These are phyloP conservation scores for Parnassius apollo DNA, from an alignment of 2,888 invertebrate genomes.

Conservation along the genomic window DNA sequence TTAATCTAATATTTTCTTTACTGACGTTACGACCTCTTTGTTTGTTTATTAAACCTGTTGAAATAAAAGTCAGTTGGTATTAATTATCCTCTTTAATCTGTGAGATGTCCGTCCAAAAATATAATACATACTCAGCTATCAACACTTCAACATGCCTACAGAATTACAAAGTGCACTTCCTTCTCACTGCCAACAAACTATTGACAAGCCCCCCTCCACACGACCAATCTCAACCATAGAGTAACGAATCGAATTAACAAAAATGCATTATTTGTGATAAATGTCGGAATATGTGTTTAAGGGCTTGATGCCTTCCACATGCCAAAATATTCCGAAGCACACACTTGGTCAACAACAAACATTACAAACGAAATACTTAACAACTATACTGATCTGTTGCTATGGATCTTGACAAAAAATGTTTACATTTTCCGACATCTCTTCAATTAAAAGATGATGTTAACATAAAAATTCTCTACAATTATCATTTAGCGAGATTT, in stretches of 20 bases:
- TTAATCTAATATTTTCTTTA: constrained; percentile 4
- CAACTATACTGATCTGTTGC: constrained; percentile 9
- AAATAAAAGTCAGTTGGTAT: constrained; percentile 38
- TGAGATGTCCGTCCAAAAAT: constrained; percentile 75
- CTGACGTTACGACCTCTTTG: constrained; percentile 19
- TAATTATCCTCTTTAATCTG: constrained; percentile 64
- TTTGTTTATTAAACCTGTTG: constrained; percentile 26
- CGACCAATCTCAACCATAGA: background rate
- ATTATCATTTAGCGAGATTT: background rate
- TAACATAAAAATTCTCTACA: background rate
- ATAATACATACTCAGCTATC: constrained; percentile 66
- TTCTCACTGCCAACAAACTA: constrained; percentile 44
- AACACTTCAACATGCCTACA: constrained; percentile 67
- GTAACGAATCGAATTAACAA: background rate
- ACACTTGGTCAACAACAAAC: constrained; percentile 16
- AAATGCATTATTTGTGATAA: background rate
- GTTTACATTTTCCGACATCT: background rate
- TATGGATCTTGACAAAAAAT: background rate
- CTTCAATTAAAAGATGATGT: background rate
- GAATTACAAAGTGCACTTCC: constrained; percentile 64
- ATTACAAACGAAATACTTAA: constrained; percentile 3
- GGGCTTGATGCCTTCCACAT: background rate
- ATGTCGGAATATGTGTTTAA: constrained; percentile 6
- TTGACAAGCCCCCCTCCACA: constrained; percentile 36
- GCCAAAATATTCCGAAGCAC: constrained; percentile 4